Evolutionary conservation across 2,888 invertebrate genomes (phyloP), one percentile per base, ranked within the genome.

Genomic region (Eristalis intricaria): DNA sequence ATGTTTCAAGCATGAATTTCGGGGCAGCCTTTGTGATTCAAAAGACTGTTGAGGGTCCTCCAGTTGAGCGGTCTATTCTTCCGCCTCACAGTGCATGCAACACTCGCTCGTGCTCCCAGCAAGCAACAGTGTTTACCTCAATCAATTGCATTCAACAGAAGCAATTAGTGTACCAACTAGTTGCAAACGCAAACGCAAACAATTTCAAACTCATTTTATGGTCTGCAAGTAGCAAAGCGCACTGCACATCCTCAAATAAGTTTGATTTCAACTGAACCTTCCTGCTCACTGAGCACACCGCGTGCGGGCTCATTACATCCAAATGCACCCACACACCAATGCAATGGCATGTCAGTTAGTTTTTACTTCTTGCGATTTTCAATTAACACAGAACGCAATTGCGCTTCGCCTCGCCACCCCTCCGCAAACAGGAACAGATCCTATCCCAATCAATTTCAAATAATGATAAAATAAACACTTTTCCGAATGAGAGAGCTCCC

Each of bases 391-490:
- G 60, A 26, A 60, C 60, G 26, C 60, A 60, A 60, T 26, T 60
- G 26, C n/a, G 23, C 50, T 10, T 8, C 32, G 32, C 8, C 32
- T 1, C 19, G n/a, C n/a, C n/a, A 3, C 50, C 13, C 1, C 32
- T 32, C 32, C 5, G 32, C 11, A 60, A 13, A 26, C 76, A 61
- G 35, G 64, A 50, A 13, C 22, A 10, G 19, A 58, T 32, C 63
- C 63, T 63, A 68, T 63, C 68, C 56, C 73, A 81, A 85, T 85
- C 68, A 85, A 81, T 85, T 85, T 85, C 73, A 73, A 71, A 73
- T 81, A 77, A 85, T 73, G 85, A 77, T 77, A 85, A 81, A 85
- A 85, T 77, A 85, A 81, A 85, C 77, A 85, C 81, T 77, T 81
- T 81, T 85, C 77, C 68, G 68, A 73, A 81, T 81, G 81, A 73